Percentiles rank a stretch among this genome's conserved stretches.
phyloP scores from a whole-genome alignment of 2,888 invertebrate genomes.

The Brenthis ino region DNA sequence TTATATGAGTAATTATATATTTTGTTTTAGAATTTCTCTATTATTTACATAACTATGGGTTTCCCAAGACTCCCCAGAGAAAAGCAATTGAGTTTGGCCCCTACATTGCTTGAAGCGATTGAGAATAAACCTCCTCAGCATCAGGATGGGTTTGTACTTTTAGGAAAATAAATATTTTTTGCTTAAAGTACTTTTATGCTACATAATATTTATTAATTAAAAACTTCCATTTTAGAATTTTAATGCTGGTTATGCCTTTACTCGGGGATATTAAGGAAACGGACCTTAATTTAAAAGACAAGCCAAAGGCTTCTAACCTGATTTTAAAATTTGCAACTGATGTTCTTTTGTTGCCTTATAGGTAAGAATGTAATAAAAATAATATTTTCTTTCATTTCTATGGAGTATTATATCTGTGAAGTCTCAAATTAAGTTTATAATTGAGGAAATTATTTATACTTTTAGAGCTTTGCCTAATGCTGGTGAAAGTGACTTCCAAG shows the following conservation, averaged over 20 bases:
- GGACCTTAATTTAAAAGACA: conserved; percentile 87
- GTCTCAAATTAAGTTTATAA: not conserved
- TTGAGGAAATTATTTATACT: conserved; percentile 12
- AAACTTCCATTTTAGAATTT: conserved; percentile 78
- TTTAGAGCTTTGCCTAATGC: conserved; percentile 75
- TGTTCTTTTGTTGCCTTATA: conserved; percentile 92
- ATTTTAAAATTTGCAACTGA: conserved; percentile 91
- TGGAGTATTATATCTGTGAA: conserved; percentile 15
- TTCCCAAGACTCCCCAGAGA: conserved; percentile 90
- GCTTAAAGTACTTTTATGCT: conserved; percentile 17
- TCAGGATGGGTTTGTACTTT: conserved; percentile 86
- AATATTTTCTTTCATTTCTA: not conserved
- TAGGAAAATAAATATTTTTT: conserved; percentile 3
- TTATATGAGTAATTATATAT: not conserved
- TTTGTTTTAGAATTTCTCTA: conserved; percentile 90
- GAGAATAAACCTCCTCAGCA: conserved; percentile 91
- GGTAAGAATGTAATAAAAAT: conserved; percentile 71
- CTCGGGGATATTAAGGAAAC: conserved; percentile 87
- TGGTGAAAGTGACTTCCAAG: conserved; percentile 77
- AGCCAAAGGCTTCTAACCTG: conserved; percentile 85
- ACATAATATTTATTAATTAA: no score
- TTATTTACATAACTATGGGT: conserved; percentile 96
- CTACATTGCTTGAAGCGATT: conserved; percentile 88
- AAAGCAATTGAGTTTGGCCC: conserved; percentile 88
- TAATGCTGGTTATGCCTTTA: conserved; percentile 90